Evolutionary conservation across 2,888 invertebrate genomes (phyloP).

Genomic region (Macaria liturata): DNA sequence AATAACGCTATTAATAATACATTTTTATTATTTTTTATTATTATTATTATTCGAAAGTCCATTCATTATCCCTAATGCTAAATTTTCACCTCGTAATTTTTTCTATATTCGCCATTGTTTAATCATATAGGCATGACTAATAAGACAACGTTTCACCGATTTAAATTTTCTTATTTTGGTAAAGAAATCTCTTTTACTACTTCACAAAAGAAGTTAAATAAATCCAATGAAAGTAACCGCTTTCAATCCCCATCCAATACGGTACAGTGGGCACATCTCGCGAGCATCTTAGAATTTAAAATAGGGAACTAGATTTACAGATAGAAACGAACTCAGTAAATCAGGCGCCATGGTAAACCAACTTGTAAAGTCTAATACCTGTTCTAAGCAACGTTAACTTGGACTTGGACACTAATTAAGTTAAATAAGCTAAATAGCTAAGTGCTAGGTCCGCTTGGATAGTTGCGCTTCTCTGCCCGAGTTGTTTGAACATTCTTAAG

Average conservation of each 20-base stretch:
- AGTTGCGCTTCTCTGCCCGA: conserved; percentile 1
- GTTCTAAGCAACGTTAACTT: conserved; percentile 9
- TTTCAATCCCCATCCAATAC: conserved; percentile 1
- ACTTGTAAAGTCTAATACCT: conserved; percentile 36
- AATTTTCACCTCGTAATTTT: too few species aligned
- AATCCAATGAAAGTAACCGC: conserved; percentile 6
- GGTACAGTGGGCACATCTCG: conserved; percentile 12
- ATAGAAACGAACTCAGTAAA: conserved; percentile 29
- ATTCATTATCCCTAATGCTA: too few species aligned
- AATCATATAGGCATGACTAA: too few species aligned
- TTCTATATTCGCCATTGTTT: too few species aligned
- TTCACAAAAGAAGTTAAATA: conserved; percentile 1
- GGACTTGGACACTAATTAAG: conserved; percentile 23
- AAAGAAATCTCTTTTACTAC: neutral
- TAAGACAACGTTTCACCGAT: too few species aligned
- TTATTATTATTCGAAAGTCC: too few species aligned
- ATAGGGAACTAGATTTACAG: conserved; percentile 32
- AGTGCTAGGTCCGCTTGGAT: conserved; percentile 10
- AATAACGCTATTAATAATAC: too few species aligned
- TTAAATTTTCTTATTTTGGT: too few species aligned
- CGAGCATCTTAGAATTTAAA: conserved; percentile 24
- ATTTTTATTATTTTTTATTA: too few species aligned
- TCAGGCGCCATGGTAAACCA: conserved; percentile 22
- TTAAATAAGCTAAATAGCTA: conserved; percentile 24
- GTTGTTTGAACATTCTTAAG: conserved; percentile 3